A percentile compares a stretch with the other conserved stretches of the same genome.
Conservation (phyloP, 2,797 vertebrate genomes). For the Aulostomus chinensis region DNA sequence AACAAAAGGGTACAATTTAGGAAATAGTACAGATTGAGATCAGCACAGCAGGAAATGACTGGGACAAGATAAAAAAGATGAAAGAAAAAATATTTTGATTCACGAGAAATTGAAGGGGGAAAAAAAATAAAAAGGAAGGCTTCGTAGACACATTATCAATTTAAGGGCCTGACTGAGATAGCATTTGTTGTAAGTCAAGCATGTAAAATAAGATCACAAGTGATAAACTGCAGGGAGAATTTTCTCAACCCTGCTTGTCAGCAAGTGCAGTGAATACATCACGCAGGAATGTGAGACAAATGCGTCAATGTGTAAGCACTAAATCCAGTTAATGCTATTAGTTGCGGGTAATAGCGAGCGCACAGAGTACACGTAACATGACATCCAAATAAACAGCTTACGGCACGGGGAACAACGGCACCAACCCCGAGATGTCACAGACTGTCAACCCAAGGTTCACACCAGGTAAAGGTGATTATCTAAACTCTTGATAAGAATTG, state of each 20-base stretch:
- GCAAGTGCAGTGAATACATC: slow-evolving; percentile 12
- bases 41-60: not conserved
- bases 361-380: slow-evolving; percentile 16
- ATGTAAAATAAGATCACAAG: not conserved
- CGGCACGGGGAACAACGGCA: slow-evolving; percentile 32
- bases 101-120: no score
- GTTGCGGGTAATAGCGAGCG: slow-evolving; percentile 16
- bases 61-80: not conserved
- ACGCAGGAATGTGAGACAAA: slow-evolving; percentile 54
- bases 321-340: slow-evolving; percentile 75
- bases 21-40: slow-evolving; percentile 27
- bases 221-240: slow-evolving; percentile 9
- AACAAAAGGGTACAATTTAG: not conserved
- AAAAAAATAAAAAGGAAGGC: not conserved
- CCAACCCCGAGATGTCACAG: not conserved
- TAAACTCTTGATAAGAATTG: slow-evolving; percentile 9
- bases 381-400: slow-evolving; percentile 44
- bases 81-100: no score
- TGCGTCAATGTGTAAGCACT: slow-evolving; percentile 50
- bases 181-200: no score
- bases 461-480: slow-evolving; percentile 11
- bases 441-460: slow-evolving; percentile 12
- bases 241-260: slow-evolving; percentile 3
- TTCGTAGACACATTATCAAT: no score
- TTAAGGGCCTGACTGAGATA: no score